Percentiles rank a stretch among this genome's conserved stretches.
Conservation (phyloP, 2,888 invertebrate genomes). For the Gari tellinella region DNA sequence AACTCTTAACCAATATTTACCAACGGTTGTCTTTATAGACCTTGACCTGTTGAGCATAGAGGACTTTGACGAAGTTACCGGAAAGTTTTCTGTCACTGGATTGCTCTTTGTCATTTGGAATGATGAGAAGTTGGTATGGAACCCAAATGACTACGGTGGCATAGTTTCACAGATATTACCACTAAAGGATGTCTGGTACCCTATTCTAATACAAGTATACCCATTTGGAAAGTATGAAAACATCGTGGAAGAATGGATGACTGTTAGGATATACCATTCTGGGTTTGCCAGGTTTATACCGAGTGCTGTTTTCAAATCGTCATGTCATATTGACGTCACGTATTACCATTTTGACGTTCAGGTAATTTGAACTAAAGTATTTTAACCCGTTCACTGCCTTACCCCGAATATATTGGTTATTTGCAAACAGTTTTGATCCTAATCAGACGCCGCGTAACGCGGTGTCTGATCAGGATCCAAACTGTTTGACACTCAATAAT, state of each 20-base stretch:
- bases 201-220: conserved; percentile 44
- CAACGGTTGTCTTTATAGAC: conserved; percentile 17
- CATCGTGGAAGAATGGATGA: conserved; percentile 42
- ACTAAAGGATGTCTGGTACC: conserved; percentile 50
- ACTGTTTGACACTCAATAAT: too few species aligned
- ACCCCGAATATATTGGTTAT: too few species aligned
- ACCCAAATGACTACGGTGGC: conserved; percentile 30
- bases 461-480: too few species aligned
- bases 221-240: conserved; percentile 44
- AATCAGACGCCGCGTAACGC: too few species aligned
- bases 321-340: conserved; percentile 51
- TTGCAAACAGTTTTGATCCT: too few species aligned
- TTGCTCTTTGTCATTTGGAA: conserved; percentile 38
- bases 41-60: conserved; percentile 41
- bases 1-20: conserved; percentile 12
- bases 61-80: conserved; percentile 53
- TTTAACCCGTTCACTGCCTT: too few species aligned
- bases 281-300: conserved; percentile 47
- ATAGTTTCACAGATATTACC: conserved; percentile 26
- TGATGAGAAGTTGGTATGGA: conserved; percentile 49
- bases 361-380: too few species aligned
- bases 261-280: conserved; percentile 25
- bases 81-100: conserved; percentile 38
- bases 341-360: conserved; percentile 62
- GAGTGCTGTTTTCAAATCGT: conserved; percentile 47